phyloP scores from a whole-genome alignment of 2,113 vertebrate species.

The Myrmophylax atrothorax region DNA sequence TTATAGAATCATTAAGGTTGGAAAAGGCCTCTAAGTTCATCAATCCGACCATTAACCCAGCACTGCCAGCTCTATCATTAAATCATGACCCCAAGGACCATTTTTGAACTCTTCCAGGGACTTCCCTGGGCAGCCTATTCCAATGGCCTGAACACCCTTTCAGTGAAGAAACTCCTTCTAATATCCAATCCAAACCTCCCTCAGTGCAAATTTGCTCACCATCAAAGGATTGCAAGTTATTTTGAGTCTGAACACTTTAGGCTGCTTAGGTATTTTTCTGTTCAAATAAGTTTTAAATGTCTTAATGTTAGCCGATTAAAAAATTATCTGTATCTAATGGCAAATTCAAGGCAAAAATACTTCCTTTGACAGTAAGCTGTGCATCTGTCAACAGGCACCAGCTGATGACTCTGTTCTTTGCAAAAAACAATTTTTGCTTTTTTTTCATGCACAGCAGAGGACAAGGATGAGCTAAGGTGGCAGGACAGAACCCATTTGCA shows the following conservation, averaged over 20 bases:
- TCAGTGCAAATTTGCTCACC: neutral
- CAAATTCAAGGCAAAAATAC: neutral
- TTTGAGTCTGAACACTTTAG: neutral
- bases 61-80: neutral
- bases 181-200: neutral
- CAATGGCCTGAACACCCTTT: neutral
- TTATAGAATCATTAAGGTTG: neutral
- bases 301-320: neutral
- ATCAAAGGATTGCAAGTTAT: neutral
- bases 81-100: neutral
- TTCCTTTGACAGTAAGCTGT: neutral
- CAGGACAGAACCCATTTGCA: neutral
- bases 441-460: neutral
- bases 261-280: neutral
- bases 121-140: neutral
- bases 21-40: neutral
- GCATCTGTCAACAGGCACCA: neutral
- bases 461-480: neutral
- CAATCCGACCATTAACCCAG: neutral
- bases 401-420: neutral
- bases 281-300: neutral
- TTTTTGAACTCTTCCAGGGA: neutral
- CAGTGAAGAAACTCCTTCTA: neutral
- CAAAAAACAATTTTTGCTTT: neutral
- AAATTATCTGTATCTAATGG: neutral